phyloP scores from a whole-genome alignment of 1,140 invertebrate species.

The Oppia nitens region DNA sequence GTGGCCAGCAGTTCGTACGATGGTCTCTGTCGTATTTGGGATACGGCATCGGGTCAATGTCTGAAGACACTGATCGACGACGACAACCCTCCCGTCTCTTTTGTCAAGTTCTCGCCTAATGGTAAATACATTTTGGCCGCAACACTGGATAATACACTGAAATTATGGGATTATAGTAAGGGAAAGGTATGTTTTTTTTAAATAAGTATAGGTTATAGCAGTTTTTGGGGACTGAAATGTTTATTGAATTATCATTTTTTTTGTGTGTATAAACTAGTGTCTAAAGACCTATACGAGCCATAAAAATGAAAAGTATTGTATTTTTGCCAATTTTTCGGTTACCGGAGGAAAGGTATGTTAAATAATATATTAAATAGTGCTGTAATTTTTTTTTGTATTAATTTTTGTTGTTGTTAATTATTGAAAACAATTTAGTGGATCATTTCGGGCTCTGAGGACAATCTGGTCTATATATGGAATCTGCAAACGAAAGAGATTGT shows the following conservation, averaged over 20 bases:
- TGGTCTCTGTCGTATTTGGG: slow-evolving; percentile 98
- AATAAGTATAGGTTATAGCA: slow-evolving; percentile 9
- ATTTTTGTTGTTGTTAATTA: slow-evolving; percentile 1
- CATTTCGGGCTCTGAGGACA: slow-evolving; percentile 98
- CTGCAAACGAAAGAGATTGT: slow-evolving; percentile 98
- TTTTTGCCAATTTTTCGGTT: slow-evolving; percentile 99
- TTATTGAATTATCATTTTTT: slow-evolving; percentile 15
- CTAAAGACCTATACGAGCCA: slow-evolving; percentile 96
- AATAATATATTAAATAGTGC: slow-evolving; percentile 12
- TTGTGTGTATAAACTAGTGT: slow-evolving; percentile 50
- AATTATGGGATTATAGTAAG: slow-evolving; percentile 98
- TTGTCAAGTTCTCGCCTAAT: slow-evolving; percentile 99
- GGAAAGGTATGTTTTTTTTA: slow-evolving; percentile 32
- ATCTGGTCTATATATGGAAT: slow-evolving; percentile 99
- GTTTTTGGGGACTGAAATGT: slow-evolving; percentile 1
- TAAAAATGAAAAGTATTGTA: slow-evolving; percentile 98
- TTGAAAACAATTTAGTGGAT: slow-evolving; percentile 64
- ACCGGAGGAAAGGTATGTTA: slow-evolving; percentile 90
- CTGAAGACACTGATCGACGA: slow-evolving; percentile 79
- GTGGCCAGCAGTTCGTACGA: slow-evolving; percentile 99
- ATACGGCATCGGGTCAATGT: slow-evolving; percentile 96
- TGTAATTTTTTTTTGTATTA: background rate
- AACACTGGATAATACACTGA: slow-evolving; percentile 92
- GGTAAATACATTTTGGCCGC: slow-evolving; percentile 98
- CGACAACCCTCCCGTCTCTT: slow-evolving; percentile 89